These are phyloP conservation scores for Drosophila borborema DNA, from an alignment of 2,888 invertebrate species.

Conservation along the genomic window DNA sequence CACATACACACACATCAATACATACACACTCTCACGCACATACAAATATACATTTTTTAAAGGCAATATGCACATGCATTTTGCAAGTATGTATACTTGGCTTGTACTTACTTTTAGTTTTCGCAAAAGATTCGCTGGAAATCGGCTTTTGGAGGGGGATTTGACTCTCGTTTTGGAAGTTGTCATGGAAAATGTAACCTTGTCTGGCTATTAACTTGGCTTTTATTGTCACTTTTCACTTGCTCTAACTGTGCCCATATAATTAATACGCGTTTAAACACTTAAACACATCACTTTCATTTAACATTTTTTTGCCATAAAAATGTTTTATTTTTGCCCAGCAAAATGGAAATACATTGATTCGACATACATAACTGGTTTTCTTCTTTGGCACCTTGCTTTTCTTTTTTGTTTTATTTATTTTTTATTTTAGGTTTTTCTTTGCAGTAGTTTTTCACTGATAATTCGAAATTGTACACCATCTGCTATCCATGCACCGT, in stretches of 20 bases:
- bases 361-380: slow-evolving; percentile 69
- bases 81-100: slow-evolving; percentile 50
- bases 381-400: slow-evolving; percentile 45
- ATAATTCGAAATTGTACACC: slow-evolving; percentile 15
- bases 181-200: slow-evolving; percentile 53
- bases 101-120: slow-evolving; percentile 64
- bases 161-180: slow-evolving; percentile 29
- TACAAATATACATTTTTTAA: not conserved
- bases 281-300: slow-evolving; percentile 68
- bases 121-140: slow-evolving; percentile 57
- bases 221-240: slow-evolving; percentile 38
- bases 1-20: not conserved
- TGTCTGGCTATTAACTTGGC: slow-evolving; percentile 38
- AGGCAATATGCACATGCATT: slow-evolving; percentile 38
- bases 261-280: slow-evolving; percentile 54
- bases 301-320: slow-evolving; percentile 64
- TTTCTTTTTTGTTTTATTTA: slow-evolving; percentile 23
- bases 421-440: slow-evolving; percentile 1
- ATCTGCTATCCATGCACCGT: slow-evolving; percentile 19
- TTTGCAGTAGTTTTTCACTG: slow-evolving; percentile 9
- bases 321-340: slow-evolving; percentile 53
- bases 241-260: slow-evolving; percentile 43
- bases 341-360: slow-evolving; percentile 66
- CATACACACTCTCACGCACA: not conserved
- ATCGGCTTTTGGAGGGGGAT: slow-evolving; percentile 42